A percentile compares a stretch with the other conserved stretches of the same genome.
These are phyloP conservation scores for Schizotus pectinicornis DNA, from an alignment of 2,888 invertebrate species.

Conservation along the genomic window DNA sequence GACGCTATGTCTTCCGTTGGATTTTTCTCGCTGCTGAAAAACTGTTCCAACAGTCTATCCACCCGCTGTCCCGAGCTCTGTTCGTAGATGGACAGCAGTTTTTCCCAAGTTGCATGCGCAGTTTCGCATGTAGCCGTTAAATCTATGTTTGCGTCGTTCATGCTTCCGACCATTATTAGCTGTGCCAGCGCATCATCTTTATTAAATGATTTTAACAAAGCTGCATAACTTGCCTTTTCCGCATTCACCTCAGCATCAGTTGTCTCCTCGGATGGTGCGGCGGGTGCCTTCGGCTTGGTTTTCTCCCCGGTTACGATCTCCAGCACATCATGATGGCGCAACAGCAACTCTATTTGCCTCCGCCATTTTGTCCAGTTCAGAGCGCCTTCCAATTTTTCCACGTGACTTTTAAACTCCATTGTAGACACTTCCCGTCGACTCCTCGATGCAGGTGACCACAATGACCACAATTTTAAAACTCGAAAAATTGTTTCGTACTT, in stretches of 20 bases:
- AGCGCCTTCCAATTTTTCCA: no score
- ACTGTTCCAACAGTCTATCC: slow-evolving; percentile 32
- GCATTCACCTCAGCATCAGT: slow-evolving; percentile 4
- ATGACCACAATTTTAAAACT: no score
- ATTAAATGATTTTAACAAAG: no score
- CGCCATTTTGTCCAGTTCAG: slow-evolving; percentile 30
- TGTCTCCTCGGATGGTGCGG: no score
- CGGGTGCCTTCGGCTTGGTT: no score
- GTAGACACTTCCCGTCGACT: no score
- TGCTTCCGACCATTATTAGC: slow-evolving; percentile 27
- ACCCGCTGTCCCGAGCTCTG: slow-evolving; percentile 35
- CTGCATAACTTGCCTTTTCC: no score
- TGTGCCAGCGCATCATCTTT: slow-evolving; percentile 23
- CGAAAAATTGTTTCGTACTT: no score
- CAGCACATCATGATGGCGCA: slow-evolving; percentile 28
- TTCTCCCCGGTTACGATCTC: slow-evolving; percentile 19
- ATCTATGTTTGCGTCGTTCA: slow-evolving; percentile 10
- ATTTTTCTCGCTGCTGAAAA: slow-evolving; percentile 31
- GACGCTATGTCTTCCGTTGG: slow-evolving; percentile 29
- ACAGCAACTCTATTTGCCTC: slow-evolving; percentile 27
- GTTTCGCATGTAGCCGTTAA: slow-evolving; percentile 2
- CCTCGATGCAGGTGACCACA: no score
- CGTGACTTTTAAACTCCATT: no score
- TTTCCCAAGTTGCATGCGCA: slow-evolving; percentile 13
- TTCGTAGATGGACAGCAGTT: slow-evolving; percentile 27